Conservation (phyloP, 2,797 vertebrate species). For the Hephaestus fuliginosus region DNA sequence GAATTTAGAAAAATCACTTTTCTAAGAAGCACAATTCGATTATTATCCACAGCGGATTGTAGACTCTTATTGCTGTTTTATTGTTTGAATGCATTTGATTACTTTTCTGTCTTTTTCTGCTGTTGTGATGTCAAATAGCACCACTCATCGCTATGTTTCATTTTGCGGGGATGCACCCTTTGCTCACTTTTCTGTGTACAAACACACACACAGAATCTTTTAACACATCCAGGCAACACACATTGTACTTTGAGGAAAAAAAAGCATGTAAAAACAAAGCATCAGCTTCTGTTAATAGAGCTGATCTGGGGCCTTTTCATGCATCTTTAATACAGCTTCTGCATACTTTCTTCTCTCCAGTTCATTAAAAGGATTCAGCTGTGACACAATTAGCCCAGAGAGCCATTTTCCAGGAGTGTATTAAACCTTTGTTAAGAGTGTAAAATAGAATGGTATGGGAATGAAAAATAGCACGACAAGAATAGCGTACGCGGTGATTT, state of each 20-base stretch:
- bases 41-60: not conserved
- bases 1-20: not conserved
- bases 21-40: not conserved
- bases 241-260: not conserved
- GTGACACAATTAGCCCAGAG: constrained; percentile 22
- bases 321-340: constrained; percentile 30
- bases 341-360: not conserved
- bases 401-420: constrained; percentile 23
- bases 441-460: constrained; percentile 24
- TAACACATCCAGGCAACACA: not conserved
- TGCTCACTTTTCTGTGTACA: not conserved
- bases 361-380: constrained; percentile 30
- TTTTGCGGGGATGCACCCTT: not conserved
- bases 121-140: not conserved
- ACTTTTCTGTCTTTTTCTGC: not conserved
- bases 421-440: constrained; percentile 44
- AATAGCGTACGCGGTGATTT: constrained; percentile 61
- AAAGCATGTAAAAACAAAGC: not conserved
- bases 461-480: constrained; percentile 33
- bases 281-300: not conserved
- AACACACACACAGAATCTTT: not conserved
- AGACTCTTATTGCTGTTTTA: not conserved
- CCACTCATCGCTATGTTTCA: not conserved
- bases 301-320: constrained; percentile 9
- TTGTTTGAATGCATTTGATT: not conserved